phyloP scores from a whole-genome alignment of 2,113 vertebrate species.

The Melanotaenia duboulayi region DNA sequence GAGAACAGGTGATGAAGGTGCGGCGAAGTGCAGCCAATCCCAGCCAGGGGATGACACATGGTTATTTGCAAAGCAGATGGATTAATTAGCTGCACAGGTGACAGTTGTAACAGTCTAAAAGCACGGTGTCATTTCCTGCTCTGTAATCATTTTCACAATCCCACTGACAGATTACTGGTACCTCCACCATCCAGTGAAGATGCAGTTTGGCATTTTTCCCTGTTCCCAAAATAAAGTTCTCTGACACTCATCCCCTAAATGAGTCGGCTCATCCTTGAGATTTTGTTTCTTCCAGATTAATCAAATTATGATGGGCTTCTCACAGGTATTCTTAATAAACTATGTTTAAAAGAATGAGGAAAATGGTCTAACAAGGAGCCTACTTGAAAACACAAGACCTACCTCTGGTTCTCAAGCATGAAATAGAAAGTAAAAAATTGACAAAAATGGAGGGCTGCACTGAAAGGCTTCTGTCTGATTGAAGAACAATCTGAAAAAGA shows the following conservation, averaged over 20 bases:
- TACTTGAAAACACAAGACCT: background rate
- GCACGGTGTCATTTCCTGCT: too few relatives aligned
- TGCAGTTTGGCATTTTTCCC: too few relatives aligned
- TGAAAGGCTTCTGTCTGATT: conserved; percentile 19
- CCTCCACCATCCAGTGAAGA: too few relatives aligned
- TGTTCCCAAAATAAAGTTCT: background rate
- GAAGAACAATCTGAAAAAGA: conserved; percentile 37
- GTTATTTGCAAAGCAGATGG: too few relatives aligned
- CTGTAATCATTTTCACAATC: too few relatives aligned
- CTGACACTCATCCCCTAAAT: background rate
- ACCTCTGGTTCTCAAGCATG: background rate
- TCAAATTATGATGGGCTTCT: background rate
- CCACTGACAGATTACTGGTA: too few relatives aligned
- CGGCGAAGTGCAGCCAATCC: too few relatives aligned
- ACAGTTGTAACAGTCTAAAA: too few relatives aligned
- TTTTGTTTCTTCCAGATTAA: background rate
- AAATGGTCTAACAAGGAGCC: background rate
- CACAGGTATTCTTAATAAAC: background rate
- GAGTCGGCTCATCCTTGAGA: background rate
- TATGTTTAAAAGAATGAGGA: background rate
- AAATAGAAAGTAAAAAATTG: background rate
- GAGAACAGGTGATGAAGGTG: too few relatives aligned
- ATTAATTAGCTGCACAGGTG: too few relatives aligned
- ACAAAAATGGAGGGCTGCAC: conserved; percentile 15
- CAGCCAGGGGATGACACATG: too few relatives aligned